Conservation (phyloP, 2,797 vertebrate species). For the Pempheris klunzingeri region DNA sequence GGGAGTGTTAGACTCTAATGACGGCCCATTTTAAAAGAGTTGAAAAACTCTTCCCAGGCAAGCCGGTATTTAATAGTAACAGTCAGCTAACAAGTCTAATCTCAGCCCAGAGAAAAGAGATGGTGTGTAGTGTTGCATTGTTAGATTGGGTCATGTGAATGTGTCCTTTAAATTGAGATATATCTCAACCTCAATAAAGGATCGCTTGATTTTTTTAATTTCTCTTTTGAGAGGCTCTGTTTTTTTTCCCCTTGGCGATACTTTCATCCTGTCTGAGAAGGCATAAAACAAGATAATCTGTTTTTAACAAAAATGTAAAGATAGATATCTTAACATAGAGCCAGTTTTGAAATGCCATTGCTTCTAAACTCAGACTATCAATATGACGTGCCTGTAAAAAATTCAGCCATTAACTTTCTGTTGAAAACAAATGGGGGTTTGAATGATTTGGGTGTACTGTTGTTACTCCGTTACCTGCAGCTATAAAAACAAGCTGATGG, state of each 20-base stretch:
- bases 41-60: constrained; percentile 83
- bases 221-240: neutral
- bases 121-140: constrained; percentile 14
- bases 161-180: constrained; percentile 11
- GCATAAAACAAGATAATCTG: neutral
- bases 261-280: constrained; percentile 9
- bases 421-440: neutral
- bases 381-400: too few species aligned
- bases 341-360: neutral
- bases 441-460: constrained; percentile 9
- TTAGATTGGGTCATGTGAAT: constrained; percentile 16
- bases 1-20: constrained; percentile 90
- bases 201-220: neutral
- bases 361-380: constrained; percentile 14
- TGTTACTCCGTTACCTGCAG: neutral
- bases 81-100: constrained; percentile 84
- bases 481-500: neutral
- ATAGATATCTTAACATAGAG: neutral
- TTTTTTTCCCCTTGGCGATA: neutral
- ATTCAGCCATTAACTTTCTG: constrained; percentile 8
- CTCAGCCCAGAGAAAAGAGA: constrained; percentile 60
- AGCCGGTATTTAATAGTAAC: constrained; percentile 79
- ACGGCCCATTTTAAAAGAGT: constrained; percentile 88
- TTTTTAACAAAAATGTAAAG: neutral
- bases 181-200: neutral